Evolutionary conservation across 2,113 vertebrate genomes (phyloP).

Genomic region (Pica pica): DNA sequence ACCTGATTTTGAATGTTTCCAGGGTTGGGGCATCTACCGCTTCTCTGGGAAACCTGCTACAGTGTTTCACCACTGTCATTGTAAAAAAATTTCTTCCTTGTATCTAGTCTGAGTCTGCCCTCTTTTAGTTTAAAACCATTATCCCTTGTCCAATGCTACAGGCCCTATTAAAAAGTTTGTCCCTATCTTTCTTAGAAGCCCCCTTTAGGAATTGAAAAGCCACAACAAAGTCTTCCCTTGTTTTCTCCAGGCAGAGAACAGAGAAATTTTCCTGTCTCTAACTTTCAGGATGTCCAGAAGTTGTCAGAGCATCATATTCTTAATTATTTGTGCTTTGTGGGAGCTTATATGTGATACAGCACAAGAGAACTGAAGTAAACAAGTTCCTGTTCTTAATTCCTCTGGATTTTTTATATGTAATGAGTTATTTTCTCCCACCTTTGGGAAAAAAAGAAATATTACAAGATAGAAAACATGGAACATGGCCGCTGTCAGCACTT

Average conservation of each 20-base stretch:
- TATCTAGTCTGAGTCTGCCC: not conserved
- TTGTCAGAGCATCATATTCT: not conserved
- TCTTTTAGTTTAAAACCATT: not conserved
- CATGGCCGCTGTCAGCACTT: not conserved
- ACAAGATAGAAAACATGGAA: not conserved
- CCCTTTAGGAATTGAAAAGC: not conserved
- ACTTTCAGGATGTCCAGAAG: not conserved
- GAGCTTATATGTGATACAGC: not conserved
- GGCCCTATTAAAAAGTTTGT: not conserved
- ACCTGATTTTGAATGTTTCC: not conserved
- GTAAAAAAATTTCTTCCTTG: not conserved
- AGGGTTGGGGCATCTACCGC: fast-evolving
- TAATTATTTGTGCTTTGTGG: not conserved
- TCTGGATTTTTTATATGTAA: not conserved
- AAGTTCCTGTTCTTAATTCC: not conserved
- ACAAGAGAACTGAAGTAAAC: not conserved
- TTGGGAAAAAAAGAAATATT: not conserved
- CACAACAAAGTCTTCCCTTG: not conserved
- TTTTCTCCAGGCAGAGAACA: not conserved
- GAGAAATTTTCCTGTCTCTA: not conserved
- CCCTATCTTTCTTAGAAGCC: not conserved
- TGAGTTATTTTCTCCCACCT: not conserved
- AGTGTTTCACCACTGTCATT: not conserved
- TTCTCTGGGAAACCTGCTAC: not conserved
- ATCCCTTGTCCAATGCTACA: fast-evolving